These are phyloP conservation scores for Hypena proboscidalis DNA, from an alignment of 2,888 invertebrate genomes.

Conservation along the genomic window DNA sequence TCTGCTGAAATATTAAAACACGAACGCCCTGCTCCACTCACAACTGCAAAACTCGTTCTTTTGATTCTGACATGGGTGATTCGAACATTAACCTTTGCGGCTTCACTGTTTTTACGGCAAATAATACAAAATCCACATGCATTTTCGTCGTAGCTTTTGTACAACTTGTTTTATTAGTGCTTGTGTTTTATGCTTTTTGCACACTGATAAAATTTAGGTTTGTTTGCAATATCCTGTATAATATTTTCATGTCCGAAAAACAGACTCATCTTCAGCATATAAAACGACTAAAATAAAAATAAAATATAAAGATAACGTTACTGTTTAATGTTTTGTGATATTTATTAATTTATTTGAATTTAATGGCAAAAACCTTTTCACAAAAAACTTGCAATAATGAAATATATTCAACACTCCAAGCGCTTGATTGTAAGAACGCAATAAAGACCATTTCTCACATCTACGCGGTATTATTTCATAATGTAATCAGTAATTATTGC, in stretches of 20 bases:
- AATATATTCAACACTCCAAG: too few species aligned
- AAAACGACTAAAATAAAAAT: too few species aligned
- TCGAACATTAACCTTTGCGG: slow-evolving; percentile 27
- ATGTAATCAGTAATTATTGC: slow-evolving; percentile 84
- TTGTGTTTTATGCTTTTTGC: too few species aligned
- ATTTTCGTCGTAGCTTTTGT: background rate
- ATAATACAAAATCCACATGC: slow-evolving; percentile 11
- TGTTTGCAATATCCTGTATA: too few species aligned
- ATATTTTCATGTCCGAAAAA: too few species aligned
- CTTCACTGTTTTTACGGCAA: slow-evolving; percentile 26
- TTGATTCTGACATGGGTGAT: slow-evolving; percentile 35
- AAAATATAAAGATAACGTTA: too few species aligned
- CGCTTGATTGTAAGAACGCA: slow-evolving; percentile 25
- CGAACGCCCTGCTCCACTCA: slow-evolving; percentile 57
- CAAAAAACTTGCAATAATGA: too few species aligned
- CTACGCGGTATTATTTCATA: slow-evolving; percentile 70
- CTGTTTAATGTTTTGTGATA: too few species aligned
- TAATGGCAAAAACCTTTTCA: too few species aligned
- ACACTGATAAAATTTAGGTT: too few species aligned
- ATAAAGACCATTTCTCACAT: slow-evolving; percentile 43
- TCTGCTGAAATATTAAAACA: slow-evolving; percentile 78
- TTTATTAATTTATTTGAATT: too few species aligned
- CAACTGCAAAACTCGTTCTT: slow-evolving; percentile 48
- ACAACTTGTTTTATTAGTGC: background rate
- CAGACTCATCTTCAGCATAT: too few species aligned